These are phyloP conservation scores for Yasuhikotakia modesta DNA, from an alignment of 2,797 vertebrate genomes.

Conservation along the genomic window DNA sequence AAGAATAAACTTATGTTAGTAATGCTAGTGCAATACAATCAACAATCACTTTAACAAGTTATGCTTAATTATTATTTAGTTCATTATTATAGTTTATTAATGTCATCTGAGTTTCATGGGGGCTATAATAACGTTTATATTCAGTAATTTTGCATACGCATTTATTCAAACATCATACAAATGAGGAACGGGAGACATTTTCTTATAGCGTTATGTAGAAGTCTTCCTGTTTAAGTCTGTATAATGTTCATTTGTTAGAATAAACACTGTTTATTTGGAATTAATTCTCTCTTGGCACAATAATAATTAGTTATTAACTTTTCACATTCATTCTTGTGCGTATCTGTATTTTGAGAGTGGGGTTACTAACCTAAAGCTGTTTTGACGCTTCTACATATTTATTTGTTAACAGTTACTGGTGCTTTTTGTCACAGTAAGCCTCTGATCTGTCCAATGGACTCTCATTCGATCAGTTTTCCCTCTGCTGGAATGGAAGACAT, in stretches of 20 bases:
- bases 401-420: conserved; percentile 33
- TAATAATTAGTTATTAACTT: too few relatives aligned
- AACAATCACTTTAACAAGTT: neutral
- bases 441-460: conserved; percentile 63
- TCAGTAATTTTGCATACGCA: neutral
- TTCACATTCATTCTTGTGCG: too few relatives aligned
- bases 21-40: neutral
- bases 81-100: neutral
- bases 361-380: neutral
- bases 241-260: neutral
- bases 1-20: neutral
- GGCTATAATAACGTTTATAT: neutral
- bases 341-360: too few relatives aligned
- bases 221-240: neutral
- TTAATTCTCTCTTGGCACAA: too few relatives aligned
- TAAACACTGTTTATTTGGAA: neutral
- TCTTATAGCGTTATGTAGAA: neutral
- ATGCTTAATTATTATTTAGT: neutral
- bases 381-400: conserved; percentile 18
- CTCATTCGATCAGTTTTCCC: conserved; percentile 54
- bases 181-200: neutral
- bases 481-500: conserved; percentile 63
- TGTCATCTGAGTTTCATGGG: neutral
- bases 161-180: neutral
- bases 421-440: conserved; percentile 54